Base-by-base conservation (phyloP, 2,888 invertebrate genomes). In the Brenthis daphne region DNA sequence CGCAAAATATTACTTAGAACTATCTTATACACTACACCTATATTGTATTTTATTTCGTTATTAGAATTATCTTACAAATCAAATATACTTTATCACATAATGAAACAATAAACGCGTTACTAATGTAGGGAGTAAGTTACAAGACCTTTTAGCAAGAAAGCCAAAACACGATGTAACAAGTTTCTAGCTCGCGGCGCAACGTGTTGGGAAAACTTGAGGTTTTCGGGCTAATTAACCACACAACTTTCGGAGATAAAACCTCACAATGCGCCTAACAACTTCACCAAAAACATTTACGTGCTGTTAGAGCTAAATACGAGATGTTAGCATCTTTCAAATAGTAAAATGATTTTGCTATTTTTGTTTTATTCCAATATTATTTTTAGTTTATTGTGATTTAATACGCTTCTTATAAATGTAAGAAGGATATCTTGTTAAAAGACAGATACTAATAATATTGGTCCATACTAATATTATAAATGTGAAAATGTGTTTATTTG, bases 191-290 rank as follows among this genome's bases (percentile, higher is more conserved):
- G 79, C 76, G 86, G 89, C 87, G 80, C 80, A 80, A 83, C 88
- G 86, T 84, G 86, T 80, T 80, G 80, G 75, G 85, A 84, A 86
- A 87, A 87, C 85, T 86, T 82, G 81, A 83, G 79, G 77, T 85
- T 85, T 84, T 81, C 80, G 77, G 81, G 80, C 84, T 89, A 89
- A 89, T 89, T 88, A 89, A 86, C 84, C 84, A 80, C 80, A 84
- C 80, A 87, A 87, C 77, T 84, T 87, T 85, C 79, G 72, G 76
- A 81, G 84, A 86, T 85, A 85, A 83, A 85, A 83, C 82, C 82
- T 75, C 73, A 76, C 79, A 74, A 77, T 78, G 76, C 77, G 75
- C 79, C 77, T 73, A 76, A 80, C 81, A 76, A 79, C 77, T 80
- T 77, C 67, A 69, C 74, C 77, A 82, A 80, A 80, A 80, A 83